phyloP scores from a whole-genome alignment of 1,140 invertebrate species.

The Tenebrio molitor region DNA sequence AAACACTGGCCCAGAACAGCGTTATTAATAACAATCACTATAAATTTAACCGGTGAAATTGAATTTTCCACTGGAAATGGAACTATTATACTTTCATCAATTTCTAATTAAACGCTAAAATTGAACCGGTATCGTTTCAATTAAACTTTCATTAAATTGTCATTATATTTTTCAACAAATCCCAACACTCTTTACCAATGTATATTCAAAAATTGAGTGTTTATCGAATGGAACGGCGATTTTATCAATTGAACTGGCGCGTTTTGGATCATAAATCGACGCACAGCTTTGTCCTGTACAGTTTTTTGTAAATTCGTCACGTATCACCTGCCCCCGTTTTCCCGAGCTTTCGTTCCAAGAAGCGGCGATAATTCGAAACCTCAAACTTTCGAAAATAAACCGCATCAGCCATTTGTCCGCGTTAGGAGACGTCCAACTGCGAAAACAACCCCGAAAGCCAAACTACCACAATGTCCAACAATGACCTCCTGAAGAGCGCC shows the following conservation, averaged over 20 bases:
- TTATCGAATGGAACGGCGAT: no score
- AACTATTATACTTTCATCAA: conserved; percentile 32
- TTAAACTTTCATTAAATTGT: conserved; percentile 25
- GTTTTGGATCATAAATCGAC: no score
- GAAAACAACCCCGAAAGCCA: conserved; percentile 54
- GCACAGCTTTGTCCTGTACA: no score
- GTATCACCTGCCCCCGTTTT: no score
- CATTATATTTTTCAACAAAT: conserved; percentile 11
- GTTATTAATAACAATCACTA: conserved; percentile 25
- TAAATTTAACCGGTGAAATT: conserved; percentile 17
- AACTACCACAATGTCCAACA: conserved; percentile 46
- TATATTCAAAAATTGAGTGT: no score
- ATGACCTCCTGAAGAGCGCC: conserved; percentile 44
- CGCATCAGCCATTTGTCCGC: conserved; percentile 12
- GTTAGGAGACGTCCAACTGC: conserved; percentile 50
- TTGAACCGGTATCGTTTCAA: conserved; percentile 21
- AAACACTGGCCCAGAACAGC: not conserved
- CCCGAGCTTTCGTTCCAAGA: conserved; percentile 28
- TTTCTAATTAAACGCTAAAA: conserved; percentile 29
- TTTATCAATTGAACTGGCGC: no score
- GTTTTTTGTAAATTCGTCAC: no score
- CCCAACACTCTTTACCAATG: no score
- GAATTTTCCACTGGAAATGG: conserved; percentile 20
- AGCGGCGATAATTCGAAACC: conserved; percentile 19
- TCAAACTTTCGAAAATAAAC: conserved; percentile 43